Evolutionary conservation across 2,113 vertebrate species (phyloP), one percentile per base, ranked within the genome.

Genomic region (Enhydra lutris): DNA sequence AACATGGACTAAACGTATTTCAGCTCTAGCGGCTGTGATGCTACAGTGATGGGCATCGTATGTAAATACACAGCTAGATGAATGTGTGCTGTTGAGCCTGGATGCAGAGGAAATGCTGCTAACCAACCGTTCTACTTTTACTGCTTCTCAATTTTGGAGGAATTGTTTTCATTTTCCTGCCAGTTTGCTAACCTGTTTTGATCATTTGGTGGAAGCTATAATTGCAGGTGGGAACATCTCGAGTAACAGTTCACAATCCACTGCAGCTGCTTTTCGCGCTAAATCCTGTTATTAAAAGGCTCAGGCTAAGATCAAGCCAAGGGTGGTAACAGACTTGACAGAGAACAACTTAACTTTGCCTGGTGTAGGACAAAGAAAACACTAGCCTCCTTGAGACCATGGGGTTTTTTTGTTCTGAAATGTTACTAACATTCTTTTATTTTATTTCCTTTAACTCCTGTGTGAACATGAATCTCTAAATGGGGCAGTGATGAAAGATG

Each of bases 221-320:
- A 98, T 98, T 98, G 97, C 45, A 98, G 97, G 97, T 98, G 97
- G 97, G 85, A 91, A 98, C 89, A 94, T 95, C 96, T 97, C 91
- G 96, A 97, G 97, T 98, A 97, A 97, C 92, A 97, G 97, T 97
- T 98, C 91, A 59, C 97, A 97, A 88, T 97, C 79, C 61, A 78
- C 42, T 90, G 91, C 82, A 84, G 85, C 95, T 93, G 29, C 91
- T 94, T 97, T 97, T 97, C 52, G 0, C 94, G 89, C 94, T 92
- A 96, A 96, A 93, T 97, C 94, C 81, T 45, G 18, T 98, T 96
- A 96, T 95, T 96, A 95, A 97, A 98, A 96, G 86, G 79, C 93
- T 98, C 82, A 97, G 93, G 83, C 97, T 97, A 84, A 97, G 90
- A 96, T 97, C 97, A 95, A 91, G 88, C 80, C 88, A 94, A 91